phyloP scores from a whole-genome alignment of 2,797 vertebrate genomes.

The Poeciliopsis infans region DNA sequence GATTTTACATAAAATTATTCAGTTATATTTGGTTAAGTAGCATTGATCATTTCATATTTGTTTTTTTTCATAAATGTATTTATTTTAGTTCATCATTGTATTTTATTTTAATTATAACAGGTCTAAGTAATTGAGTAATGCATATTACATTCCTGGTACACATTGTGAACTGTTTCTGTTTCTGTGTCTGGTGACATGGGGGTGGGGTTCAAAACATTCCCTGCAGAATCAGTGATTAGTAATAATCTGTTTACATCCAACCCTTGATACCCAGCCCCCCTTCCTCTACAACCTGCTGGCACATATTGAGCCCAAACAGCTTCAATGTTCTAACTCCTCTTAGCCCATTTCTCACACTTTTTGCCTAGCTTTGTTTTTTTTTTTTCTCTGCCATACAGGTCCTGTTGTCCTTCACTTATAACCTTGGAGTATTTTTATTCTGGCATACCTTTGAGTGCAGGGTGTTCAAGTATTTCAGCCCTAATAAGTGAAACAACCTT shows the following conservation, averaged over 20 bases:
- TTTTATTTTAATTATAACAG: neutral
- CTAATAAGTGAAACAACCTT: neutral
- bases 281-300: neutral
- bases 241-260: conserved; percentile 1
- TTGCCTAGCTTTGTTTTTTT: neutral
- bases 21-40: neutral
- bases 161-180: neutral
- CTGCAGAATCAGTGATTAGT: neutral
- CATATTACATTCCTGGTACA: too few species aligned
- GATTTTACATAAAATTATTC: neutral
- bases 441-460: neutral
- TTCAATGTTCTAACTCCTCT: neutral
- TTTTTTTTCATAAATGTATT: neutral
- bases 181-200: neutral
- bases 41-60: neutral
- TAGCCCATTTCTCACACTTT: neutral
- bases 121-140: neutral
- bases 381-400: neutral
- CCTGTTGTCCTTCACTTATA: neutral
- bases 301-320: neutral
- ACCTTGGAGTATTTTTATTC: neutral
- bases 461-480: neutral
- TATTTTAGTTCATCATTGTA: neutral
- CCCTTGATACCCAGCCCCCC: neutral
- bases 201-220: neutral